These are phyloP conservation scores for Anthopleura xanthogrammica DNA, from an alignment of 92 coral and sea anemone genomes.

Conservation along the genomic window DNA sequence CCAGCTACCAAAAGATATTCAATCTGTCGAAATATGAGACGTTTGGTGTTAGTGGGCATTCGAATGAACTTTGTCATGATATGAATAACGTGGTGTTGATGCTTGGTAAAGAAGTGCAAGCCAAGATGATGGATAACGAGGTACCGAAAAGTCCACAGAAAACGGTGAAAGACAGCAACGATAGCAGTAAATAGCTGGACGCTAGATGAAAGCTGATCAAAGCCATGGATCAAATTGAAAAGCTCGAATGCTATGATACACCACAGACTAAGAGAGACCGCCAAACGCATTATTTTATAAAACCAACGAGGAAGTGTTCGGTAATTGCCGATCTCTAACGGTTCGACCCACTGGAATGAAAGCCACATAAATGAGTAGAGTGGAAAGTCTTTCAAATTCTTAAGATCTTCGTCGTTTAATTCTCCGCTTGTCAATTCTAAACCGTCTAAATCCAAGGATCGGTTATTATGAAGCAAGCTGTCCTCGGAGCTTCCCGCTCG, in stretches of 20 bases:
- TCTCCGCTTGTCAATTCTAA: background rate
- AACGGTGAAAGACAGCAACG: slow-evolving; percentile 53
- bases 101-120: slow-evolving; percentile 34
- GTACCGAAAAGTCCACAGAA: slow-evolving; percentile 54
- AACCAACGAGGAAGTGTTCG: slow-evolving; percentile 20
- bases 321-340: slow-evolving; percentile 34
- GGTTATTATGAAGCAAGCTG: background rate
- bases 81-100: slow-evolving; percentile 37
- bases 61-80: slow-evolving; percentile 29
- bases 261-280: slow-evolving; percentile 51
- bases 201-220: slow-evolving; percentile 29
- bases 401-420: no score
- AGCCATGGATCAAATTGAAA: slow-evolving; percentile 41
- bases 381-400: slow-evolving; percentile 25
- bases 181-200: slow-evolving; percentile 38
- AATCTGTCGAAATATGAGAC: slow-evolving; percentile 19
- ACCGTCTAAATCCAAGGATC: no score
- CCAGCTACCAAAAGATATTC: slow-evolving; percentile 51
- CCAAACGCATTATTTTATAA: slow-evolving; percentile 32
- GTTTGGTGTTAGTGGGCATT: slow-evolving; percentile 31
- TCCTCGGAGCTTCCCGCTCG: background rate
- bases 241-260: slow-evolving; percentile 40
- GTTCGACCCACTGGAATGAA: slow-evolving; percentile 62
- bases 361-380: slow-evolving; percentile 51
- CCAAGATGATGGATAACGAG: slow-evolving; percentile 52